Evolutionary conservation across 2,888 invertebrate genomes (phyloP).

Genomic region (Agriopis marginaria): DNA sequence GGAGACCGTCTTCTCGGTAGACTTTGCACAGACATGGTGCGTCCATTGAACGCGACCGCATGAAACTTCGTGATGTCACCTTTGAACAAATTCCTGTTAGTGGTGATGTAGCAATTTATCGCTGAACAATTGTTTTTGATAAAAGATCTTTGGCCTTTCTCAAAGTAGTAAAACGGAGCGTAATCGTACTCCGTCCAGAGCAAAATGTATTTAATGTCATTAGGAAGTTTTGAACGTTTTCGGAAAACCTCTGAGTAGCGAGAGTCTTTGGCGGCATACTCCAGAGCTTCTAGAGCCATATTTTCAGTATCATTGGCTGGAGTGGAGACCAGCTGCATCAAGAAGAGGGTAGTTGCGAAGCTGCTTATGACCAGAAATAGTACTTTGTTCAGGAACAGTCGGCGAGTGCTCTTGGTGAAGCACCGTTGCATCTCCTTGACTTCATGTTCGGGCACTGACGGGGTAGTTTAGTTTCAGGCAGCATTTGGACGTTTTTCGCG

Average conservation of each 20-base stretch:
- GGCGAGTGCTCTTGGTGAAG: slow-evolving; percentile 28
- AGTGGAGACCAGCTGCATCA: slow-evolving; percentile 57
- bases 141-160: slow-evolving; percentile 67
- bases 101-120: slow-evolving; percentile 72
- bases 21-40: slow-evolving; percentile 54
- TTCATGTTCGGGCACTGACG: slow-evolving; percentile 55
- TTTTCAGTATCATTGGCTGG: slow-evolving; percentile 48
- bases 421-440: slow-evolving; percentile 42
- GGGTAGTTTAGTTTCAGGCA: slow-evolving; percentile 16
- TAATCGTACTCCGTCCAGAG: slow-evolving; percentile 67
- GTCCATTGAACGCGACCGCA: slow-evolving; percentile 74
- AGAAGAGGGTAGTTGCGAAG: slow-evolving; percentile 59
- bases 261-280: slow-evolving; percentile 65
- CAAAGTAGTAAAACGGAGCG: slow-evolving; percentile 67
- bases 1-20: slow-evolving; percentile 61
- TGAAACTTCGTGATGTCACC: slow-evolving; percentile 66
- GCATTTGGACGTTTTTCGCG: slow-evolving; percentile 40
- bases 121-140: slow-evolving; percentile 68
- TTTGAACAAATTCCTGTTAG: slow-evolving; percentile 59
- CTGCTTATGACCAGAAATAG: slow-evolving; percentile 60
- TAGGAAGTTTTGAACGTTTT: slow-evolving; percentile 56
- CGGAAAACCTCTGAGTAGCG: slow-evolving; percentile 70
- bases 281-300: slow-evolving; percentile 63
- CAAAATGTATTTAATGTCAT: slow-evolving; percentile 68
- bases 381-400: slow-evolving; percentile 53